Conservation (phyloP, 2,888 invertebrate genomes). For the Lypha dubia region DNA sequence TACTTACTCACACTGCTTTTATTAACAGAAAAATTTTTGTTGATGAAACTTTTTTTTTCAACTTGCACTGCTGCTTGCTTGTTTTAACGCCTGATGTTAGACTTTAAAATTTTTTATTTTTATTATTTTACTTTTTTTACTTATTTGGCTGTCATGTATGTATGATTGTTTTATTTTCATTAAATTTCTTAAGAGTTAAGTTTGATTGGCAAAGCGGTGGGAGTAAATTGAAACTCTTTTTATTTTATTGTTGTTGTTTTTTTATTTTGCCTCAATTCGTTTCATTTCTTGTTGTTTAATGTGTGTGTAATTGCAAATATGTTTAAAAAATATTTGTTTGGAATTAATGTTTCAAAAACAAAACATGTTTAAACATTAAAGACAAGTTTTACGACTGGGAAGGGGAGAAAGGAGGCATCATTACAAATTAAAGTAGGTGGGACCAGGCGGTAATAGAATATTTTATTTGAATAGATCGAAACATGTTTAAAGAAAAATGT, state of each 20-base stretch:
- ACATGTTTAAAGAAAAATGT: not conserved
- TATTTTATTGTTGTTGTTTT: not conserved
- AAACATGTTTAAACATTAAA: constrained; percentile 65
- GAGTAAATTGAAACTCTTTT: constrained; percentile 72
- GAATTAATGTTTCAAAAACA: constrained; percentile 72
- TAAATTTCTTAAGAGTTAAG: constrained; percentile 68
- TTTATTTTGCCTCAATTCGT: constrained; percentile 39
- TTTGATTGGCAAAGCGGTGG: constrained; percentile 56
- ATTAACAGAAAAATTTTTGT: constrained; percentile 28
- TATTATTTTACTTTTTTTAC: constrained; percentile 14
- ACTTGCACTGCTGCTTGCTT: constrained; percentile 40
- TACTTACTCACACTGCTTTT: constrained; percentile 68
- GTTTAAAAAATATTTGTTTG: constrained; percentile 72
- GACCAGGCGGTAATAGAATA: not conserved
- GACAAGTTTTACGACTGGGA: not conserved
- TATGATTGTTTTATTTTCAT: constrained; percentile 72
- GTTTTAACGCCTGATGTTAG: constrained; percentile 68
- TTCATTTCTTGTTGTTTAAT: constrained; percentile 75
- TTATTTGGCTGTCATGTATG: constrained; percentile 50
- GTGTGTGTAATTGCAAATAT: constrained; percentile 80
- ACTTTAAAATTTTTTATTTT: constrained; percentile 46
- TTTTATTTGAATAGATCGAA: not conserved
- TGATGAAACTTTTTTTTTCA: constrained; percentile 44
- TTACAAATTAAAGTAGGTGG: not conserved
- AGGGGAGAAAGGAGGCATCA: too few species aligned